These are phyloP conservation scores for Gouania willdenowi DNA, from an alignment of 2,797 vertebrate species.

Conservation along the genomic window DNA sequence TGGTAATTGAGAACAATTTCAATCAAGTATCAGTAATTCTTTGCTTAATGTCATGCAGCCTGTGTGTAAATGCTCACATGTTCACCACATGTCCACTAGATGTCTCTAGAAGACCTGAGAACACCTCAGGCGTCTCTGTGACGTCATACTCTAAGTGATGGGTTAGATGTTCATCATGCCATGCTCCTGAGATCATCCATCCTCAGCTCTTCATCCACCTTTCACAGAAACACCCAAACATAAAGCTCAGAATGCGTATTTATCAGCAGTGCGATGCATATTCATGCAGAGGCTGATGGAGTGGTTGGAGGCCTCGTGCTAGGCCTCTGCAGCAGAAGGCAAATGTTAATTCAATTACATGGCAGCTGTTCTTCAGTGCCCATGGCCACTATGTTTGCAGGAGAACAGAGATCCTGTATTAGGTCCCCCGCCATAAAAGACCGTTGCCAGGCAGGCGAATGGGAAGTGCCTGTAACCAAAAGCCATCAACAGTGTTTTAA, in stretches of 20 bases:
- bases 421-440: constrained; percentile 66
- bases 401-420: constrained; percentile 73
- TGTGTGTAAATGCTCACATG: no score
- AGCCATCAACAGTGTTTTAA: constrained; percentile 65
- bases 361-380: constrained; percentile 76
- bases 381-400: constrained; percentile 71
- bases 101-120: constrained; percentile 58
- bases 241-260: constrained; percentile 54
- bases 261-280: constrained; percentile 64
- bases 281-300: constrained; percentile 73
- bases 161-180: constrained; percentile 38
- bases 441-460: constrained; percentile 58
- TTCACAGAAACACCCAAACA: constrained; percentile 59
- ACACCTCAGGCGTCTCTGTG: constrained; percentile 2
- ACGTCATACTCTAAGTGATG: no score
- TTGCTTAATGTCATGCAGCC: no score
- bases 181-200: constrained; percentile 38
- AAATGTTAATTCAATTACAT: constrained; percentile 80
- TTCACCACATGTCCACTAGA: constrained; percentile 52
- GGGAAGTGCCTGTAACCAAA: constrained; percentile 63
- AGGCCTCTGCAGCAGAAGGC: constrained; percentile 74
- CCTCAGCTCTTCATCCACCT: constrained; percentile 35
- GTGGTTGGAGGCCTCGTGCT: constrained; percentile 65
- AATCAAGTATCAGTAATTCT: no score
- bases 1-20: no score